A percentile compares a stretch with the other conserved stretches of the same genome.
phyloP scores from a whole-genome alignment of 2,797 vertebrate genomes.

The Urophycis tenuis region DNA sequence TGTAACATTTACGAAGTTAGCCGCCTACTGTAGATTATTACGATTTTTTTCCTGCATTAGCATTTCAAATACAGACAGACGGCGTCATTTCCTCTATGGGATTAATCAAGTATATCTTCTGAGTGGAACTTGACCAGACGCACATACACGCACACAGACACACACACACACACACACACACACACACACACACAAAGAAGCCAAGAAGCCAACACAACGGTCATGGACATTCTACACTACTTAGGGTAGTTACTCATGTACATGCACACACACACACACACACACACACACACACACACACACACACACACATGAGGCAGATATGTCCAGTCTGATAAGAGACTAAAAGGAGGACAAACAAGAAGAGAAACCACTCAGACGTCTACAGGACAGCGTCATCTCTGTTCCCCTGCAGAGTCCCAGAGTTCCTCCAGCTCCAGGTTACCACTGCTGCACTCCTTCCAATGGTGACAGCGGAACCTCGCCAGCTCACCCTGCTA shows the following conservation, averaged over 20 bases:
- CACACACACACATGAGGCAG: neutral
- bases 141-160: neutral
- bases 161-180: neutral
- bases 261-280: neutral
- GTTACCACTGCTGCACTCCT: too few relatives aligned
- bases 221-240: neutral
- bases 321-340: slow-evolving; percentile 31
- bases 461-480: too few relatives aligned
- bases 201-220: too few relatives aligned
- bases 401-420: too few relatives aligned
- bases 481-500: too few relatives aligned
- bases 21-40: neutral
- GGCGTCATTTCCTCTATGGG: neutral
- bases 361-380: too few relatives aligned
- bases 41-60: neutral
- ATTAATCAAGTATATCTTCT: neutral
- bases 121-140: neutral
- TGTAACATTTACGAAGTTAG: neutral
- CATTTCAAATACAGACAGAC: neutral
- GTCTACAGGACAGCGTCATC: neutral
- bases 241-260: too few relatives aligned
- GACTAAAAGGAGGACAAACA: neutral
- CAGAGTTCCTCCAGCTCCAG: too few relatives aligned
- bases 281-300: slow-evolving; percentile 4
- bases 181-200: too few relatives aligned